Evolutionary conservation across 1,140 invertebrate genomes (phyloP).

Genomic region (Brachionus sp.): DNA sequence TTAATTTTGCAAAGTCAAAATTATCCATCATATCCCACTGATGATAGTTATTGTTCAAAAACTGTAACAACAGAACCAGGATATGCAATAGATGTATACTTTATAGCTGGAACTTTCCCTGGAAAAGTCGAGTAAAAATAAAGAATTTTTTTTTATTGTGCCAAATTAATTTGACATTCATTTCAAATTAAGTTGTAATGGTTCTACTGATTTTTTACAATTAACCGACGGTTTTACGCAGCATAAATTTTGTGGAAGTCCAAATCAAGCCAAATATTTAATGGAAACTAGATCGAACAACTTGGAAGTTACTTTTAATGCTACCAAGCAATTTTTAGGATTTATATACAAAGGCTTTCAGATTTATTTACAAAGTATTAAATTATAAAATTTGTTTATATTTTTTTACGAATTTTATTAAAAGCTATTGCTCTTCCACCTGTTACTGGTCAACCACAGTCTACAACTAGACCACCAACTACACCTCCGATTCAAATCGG

Average conservation of each 20-base stretch:
- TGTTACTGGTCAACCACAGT: not conserved
- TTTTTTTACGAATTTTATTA: not conserved
- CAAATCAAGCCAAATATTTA: constrained; percentile 34
- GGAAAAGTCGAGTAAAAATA: constrained; percentile 12
- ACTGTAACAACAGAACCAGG: constrained; percentile 8
- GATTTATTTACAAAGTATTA: constrained; percentile 4
- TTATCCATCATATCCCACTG: constrained; percentile 23
- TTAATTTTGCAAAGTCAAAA: constrained; percentile 19
- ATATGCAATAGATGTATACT: constrained; percentile 19
- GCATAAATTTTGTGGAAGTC: constrained; percentile 5
- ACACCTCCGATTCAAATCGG: constrained; percentile 24
- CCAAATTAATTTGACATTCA: not conserved
- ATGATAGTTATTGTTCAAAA: not conserved
- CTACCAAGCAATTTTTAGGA: not conserved
- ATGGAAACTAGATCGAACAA: constrained; percentile 7
- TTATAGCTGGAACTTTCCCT: not conserved
- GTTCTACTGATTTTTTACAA: not conserved
- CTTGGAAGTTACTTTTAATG: not conserved
- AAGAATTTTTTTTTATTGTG: not conserved
- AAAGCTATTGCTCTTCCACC: not conserved
- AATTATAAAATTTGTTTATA: too few relatives aligned
- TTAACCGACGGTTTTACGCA: not conserved
- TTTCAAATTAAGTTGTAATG: constrained; percentile 36
- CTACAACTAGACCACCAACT: not conserved
- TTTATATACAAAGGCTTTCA: not conserved